Percentiles rank a stretch among this genome's conserved stretches.
phyloP scores from a whole-genome alignment of 1,140 invertebrate species.

The Drosophila insularis region DNA sequence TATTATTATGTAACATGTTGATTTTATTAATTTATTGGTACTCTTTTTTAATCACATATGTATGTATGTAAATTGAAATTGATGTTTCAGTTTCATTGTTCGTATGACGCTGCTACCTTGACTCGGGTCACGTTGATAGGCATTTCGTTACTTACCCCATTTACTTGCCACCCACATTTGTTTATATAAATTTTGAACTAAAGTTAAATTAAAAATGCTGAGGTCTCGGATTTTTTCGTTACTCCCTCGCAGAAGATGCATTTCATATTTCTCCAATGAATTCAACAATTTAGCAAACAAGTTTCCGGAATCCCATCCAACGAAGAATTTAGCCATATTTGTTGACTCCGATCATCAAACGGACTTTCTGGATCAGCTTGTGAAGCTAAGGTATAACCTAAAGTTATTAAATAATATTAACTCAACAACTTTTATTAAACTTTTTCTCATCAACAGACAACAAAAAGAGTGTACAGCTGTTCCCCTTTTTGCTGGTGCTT shows the following conservation, averaged over 20 bases:
- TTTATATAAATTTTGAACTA: slow-evolving; percentile 31
- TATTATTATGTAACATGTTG: no score
- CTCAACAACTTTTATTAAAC: neutral
- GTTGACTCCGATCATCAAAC: slow-evolving; percentile 57
- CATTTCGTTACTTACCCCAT: neutral
- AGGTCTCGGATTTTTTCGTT: slow-evolving; percentile 36
- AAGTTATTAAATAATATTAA: neutral
- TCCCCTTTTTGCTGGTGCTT: slow-evolving; percentile 45
- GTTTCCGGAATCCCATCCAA: neutral
- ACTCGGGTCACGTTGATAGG: slow-evolving; percentile 16
- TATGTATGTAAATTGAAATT: no score
- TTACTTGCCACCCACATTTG: neutral
- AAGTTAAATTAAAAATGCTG: slow-evolving; percentile 32
- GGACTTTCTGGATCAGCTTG: slow-evolving; percentile 56
- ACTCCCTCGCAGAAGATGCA: slow-evolving; percentile 34
- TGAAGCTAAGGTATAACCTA: slow-evolving; percentile 45
- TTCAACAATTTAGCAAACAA: slow-evolving; percentile 57
- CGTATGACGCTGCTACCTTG: neutral
- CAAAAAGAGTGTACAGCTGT: slow-evolving; percentile 55
- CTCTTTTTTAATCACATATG: no score
- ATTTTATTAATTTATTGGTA: no score
- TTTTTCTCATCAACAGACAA: slow-evolving; percentile 26
- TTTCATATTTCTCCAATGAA: slow-evolving; percentile 59
- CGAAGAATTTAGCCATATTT: slow-evolving; percentile 47
- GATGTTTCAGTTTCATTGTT: slow-evolving; percentile 6